Evolutionary conservation across 2,797 vertebrate species (phyloP), one percentile per base, ranked within the genome.

Genomic region (Bradypus variegatus): DNA sequence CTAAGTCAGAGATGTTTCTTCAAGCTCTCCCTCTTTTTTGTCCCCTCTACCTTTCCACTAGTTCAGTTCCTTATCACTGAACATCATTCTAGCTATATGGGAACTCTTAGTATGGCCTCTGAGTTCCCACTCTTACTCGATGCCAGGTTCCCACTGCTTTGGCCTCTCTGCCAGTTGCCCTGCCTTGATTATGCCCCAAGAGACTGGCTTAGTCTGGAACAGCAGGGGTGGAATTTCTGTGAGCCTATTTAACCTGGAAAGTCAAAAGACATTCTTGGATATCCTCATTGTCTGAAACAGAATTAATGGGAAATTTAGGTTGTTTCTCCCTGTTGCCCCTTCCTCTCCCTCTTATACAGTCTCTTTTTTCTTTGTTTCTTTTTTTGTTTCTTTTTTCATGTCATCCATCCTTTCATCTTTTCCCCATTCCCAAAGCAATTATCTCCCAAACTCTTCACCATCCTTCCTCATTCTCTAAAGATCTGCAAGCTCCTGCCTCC

Each of bases 221-320:
- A 82, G 15, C 11, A 55, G 11, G 12, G 13, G 14, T 60, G 65
- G 21, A 75, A 90, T 86, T 95, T 86, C 76, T 60, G 88, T 72
- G 50, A 90, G 27, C 38, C 16, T 58, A 67, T 78, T 89, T 91
- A 90, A 67, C 23, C 36, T 93, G 50, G 2, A 91, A 82, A 88
- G 25, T 48, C 23, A n/a, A 41, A 81, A 90, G 87, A 88, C 55
- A 27, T 33, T 86, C 84, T 82, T 90, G 33, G 76, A 73, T 58
- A 85, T n/a, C 7, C n/a, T 72, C 5, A 33, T 91, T 90, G 73
- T 67, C 69, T 82, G 69, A 94, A 93, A 86, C 25, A 73, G 18
- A 90, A 64, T 88, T 73, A 90, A 84, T 10, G 18, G 31, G 16
- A 73, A 67, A 90, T 69, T 60, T 55, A 88, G 48, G 38, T 53